These are phyloP conservation scores for Corythoichthys intestinalis DNA, from an alignment of 2,113 vertebrate species.

Conservation along the genomic window DNA sequence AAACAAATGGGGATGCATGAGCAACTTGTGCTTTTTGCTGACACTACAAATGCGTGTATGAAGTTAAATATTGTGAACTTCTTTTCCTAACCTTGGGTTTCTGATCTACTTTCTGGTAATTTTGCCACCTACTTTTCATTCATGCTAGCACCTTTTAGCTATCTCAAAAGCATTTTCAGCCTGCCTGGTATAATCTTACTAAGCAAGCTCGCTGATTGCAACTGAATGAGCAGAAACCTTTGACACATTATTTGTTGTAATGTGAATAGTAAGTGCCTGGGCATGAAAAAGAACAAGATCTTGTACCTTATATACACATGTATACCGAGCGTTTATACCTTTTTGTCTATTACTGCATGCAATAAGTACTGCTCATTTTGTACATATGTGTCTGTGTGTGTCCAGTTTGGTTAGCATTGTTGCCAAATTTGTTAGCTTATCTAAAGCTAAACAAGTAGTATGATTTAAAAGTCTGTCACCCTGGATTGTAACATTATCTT, in stretches of 20 bases:
- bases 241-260: conserved; percentile 17
- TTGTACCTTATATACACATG: conserved; percentile 25
- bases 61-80: conserved; percentile 32
- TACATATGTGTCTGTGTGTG: conserved; percentile 45
- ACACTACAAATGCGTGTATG: conserved; percentile 38
- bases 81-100: conserved; percentile 29
- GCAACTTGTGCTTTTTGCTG: conserved; percentile 40
- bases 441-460: conserved; percentile 18
- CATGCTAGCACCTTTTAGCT: conserved; percentile 18
- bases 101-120: conserved; percentile 12
- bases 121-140: conserved; percentile 28
- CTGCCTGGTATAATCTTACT: conserved; percentile 10
- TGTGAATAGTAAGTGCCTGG: conserved; percentile 45
- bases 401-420: conserved; percentile 44
- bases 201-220: neutral
- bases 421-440: conserved; percentile 40
- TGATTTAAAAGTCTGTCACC: conserved; percentile 14
- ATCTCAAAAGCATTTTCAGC: conserved; percentile 8
- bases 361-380: conserved; percentile 66
- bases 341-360: conserved; percentile 67
- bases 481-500: conserved; percentile 20
- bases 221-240: conserved; percentile 14
- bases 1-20: conserved; percentile 44
- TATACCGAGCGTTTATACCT: conserved; percentile 1
- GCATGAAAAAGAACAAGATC: conserved; percentile 35